phyloP scores from a whole-genome alignment of 2,888 invertebrate genomes.

The Rhagium mordax region DNA sequence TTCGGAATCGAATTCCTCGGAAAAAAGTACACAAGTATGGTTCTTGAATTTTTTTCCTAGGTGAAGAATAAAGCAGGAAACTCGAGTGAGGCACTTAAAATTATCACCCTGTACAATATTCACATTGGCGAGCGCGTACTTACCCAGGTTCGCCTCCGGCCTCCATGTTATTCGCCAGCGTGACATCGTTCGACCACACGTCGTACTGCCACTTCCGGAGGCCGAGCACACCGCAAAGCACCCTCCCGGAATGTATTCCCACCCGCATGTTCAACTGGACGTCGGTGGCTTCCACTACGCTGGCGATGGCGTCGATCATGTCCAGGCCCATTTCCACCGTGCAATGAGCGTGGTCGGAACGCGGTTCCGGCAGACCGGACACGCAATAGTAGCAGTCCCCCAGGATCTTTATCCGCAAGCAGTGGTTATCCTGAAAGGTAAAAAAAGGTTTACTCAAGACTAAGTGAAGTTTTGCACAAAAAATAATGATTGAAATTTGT shows the following conservation, averaged over 20 bases:
- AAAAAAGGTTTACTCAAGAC: no score
- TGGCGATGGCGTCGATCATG: slow-evolving; percentile 90
- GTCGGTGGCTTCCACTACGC: slow-evolving; percentile 91
- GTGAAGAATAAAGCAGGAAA: no score
- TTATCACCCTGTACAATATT: no score
- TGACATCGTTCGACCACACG: slow-evolving; percentile 95
- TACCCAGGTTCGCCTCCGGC: slow-evolving; percentile 92
- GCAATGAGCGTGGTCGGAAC: slow-evolving; percentile 94
- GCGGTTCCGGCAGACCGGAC: slow-evolving; percentile 90
- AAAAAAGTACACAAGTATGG: no score
- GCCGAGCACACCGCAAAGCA: slow-evolving; percentile 91
- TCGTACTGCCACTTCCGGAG: slow-evolving; percentile 95
- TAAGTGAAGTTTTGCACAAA: no score
- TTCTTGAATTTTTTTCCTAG: no score
- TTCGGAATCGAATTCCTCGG: no score
- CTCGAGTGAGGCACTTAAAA: no score
- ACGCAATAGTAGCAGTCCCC: slow-evolving; percentile 97
- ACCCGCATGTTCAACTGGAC: slow-evolving; percentile 95
- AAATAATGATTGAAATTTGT: no score
- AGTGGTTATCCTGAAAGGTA: slow-evolving; percentile 86
- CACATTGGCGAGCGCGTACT: slow-evolving; percentile 59
- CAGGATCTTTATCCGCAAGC: slow-evolving; percentile 86
- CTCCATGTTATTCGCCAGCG: slow-evolving; percentile 91
- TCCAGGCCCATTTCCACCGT: slow-evolving; percentile 90
- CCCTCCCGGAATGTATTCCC: slow-evolving; percentile 92